These are phyloP conservation scores for Hesperia comma DNA, from an alignment of 2,888 invertebrate species.

Conservation along the genomic window DNA sequence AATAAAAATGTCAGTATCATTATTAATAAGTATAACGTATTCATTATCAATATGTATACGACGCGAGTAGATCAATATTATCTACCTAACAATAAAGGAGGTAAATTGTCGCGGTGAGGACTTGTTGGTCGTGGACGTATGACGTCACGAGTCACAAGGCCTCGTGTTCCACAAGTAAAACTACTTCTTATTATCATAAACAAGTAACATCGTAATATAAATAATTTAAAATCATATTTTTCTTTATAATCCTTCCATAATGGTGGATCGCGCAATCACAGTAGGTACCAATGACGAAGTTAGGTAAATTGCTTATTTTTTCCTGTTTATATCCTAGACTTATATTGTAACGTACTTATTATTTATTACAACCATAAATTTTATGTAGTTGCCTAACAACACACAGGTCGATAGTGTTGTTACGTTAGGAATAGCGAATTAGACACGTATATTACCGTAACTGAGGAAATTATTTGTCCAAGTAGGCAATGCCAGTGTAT, in stretches of 20 bases:
- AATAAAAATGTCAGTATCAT: no score
- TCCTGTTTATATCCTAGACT: not conserved
- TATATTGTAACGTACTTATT: constrained; percentile 1
- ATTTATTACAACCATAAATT: constrained; percentile 8
- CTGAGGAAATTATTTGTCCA: not conserved
- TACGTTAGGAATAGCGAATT: not conserved
- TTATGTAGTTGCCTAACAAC: constrained; percentile 1
- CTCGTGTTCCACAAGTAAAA: constrained; percentile 24
- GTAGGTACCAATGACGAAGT: constrained; percentile 2
- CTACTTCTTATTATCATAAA: constrained; percentile 28
- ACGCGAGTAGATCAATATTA: constrained; percentile 70
- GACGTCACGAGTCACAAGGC: constrained; percentile 62
- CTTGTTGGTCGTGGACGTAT: constrained; percentile 63
- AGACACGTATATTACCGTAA: constrained; percentile 9
- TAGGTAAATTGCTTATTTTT: constrained; percentile 5
- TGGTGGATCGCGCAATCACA: constrained; percentile 4
- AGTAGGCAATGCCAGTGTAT: not conserved
- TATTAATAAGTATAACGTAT: not conserved
- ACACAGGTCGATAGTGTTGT: not conserved
- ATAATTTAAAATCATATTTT: constrained; percentile 21
- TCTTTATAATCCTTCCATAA: constrained; percentile 14
- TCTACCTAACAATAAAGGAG: constrained; percentile 58
- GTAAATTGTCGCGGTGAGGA: constrained; percentile 76
- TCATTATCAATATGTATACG: constrained; percentile 13
- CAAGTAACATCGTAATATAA: constrained; percentile 14